Evolutionary conservation across 2,797 vertebrate genomes (phyloP).

Genomic region (Parambassis ranga): DNA sequence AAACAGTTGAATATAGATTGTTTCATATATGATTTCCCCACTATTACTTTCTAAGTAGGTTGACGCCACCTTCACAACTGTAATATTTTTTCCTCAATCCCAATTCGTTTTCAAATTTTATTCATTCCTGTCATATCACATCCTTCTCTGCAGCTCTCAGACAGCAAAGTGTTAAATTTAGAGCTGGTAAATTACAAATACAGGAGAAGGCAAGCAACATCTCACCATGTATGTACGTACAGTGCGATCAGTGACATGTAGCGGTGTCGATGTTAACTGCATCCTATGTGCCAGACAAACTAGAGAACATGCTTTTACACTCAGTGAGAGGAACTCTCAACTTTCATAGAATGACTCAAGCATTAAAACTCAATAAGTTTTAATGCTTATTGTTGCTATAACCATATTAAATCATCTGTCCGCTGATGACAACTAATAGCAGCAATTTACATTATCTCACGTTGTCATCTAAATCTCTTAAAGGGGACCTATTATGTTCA

Average conservation of each 20-base stretch:
- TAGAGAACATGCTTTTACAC: background rate
- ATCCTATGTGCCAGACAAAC: background rate
- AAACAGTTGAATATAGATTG: background rate
- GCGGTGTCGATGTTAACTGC: background rate
- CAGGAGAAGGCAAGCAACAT: background rate
- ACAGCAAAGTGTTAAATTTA: constrained; percentile 11
- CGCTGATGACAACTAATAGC: background rate
- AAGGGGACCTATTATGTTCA: too few relatives aligned
- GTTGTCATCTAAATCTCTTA: background rate
- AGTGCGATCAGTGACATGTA: constrained; percentile 2
- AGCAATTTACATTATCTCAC: background rate
- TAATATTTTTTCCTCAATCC: background rate
- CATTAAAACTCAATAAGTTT: background rate
- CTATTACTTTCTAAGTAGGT: background rate
- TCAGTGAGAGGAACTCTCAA: background rate
- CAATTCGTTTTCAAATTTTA: constrained; percentile 26
- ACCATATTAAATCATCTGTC: background rate
- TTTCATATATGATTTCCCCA: constrained; percentile 7
- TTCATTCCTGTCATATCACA: background rate
- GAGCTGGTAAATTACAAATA: constrained; percentile 8
- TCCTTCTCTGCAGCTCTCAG: constrained; percentile 7
- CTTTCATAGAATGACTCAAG: background rate
- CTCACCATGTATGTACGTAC: background rate
- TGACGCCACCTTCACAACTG: background rate
- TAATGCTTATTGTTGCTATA: background rate